A percentile compares a stretch with the other conserved stretches of the same genome.
phyloP scores from a whole-genome alignment of 2,888 invertebrate genomes.

The Limnephilus auricula region DNA sequence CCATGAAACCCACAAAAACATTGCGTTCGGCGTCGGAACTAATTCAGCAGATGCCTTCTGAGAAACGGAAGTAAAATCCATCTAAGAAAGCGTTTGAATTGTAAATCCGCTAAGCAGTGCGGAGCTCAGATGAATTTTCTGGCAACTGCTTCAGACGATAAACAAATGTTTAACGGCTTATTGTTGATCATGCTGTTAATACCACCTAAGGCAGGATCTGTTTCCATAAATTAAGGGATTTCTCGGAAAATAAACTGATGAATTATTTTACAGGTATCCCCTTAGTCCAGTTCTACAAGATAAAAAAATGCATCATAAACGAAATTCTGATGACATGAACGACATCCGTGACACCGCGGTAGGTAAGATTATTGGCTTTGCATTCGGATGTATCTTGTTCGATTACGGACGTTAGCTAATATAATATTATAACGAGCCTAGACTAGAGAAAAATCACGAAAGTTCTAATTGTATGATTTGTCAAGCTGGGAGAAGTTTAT shows the following conservation, averaged over 20 bases:
- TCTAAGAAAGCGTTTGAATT: slow-evolving; percentile 2
- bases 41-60: slow-evolving; percentile 44
- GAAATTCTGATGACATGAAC: no score
- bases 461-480: no score
- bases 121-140: slow-evolving; percentile 7
- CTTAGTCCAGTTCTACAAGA: not conserved
- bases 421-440: no score
- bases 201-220: not conserved
- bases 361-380: no score
- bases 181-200: slow-evolving; percentile 28
- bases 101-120: slow-evolving; percentile 17
- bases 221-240: not conserved
- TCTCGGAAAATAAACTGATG: not conserved
- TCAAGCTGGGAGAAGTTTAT: no score
- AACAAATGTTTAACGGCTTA: slow-evolving; percentile 4
- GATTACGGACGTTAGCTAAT: no score
- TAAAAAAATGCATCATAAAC: not conserved
- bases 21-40: slow-evolving; percentile 23
- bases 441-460: no score
- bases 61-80: slow-evolving; percentile 29
- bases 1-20: no score
- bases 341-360: no score
- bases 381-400: no score
- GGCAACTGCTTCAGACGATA: not conserved
- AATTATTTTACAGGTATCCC: not conserved